phyloP scores from a whole-genome alignment of 2,113 vertebrate genomes.

The Solenodon paradoxus region DNA sequence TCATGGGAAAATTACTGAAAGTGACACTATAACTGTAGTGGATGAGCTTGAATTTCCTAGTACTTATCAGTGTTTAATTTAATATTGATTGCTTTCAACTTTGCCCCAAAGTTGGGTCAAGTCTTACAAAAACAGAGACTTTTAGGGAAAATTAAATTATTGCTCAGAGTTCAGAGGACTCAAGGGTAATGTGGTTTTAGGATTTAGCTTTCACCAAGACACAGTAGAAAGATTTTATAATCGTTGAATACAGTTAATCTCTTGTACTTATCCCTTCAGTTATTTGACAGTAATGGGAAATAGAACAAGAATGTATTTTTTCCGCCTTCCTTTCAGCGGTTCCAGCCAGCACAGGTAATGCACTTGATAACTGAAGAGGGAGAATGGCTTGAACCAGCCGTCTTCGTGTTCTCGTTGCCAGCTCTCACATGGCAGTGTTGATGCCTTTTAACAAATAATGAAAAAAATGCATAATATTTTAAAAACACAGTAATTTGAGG shows the following conservation, averaged over 20 bases:
- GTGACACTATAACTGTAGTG: neutral
- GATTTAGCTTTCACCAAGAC: neutral
- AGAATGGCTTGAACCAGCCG: neutral
- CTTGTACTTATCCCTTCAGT: neutral
- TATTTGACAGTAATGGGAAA: neutral
- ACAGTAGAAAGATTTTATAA: neutral
- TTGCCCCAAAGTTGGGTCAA: neutral
- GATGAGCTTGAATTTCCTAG: constrained; percentile 7
- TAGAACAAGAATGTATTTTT: neutral
- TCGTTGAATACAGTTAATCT: neutral
- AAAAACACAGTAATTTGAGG: too few species aligned
- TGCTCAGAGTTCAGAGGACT: neutral
- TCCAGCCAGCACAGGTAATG: neutral
- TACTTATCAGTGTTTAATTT: neutral
- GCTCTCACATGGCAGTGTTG: neutral
- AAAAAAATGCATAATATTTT: neutral
- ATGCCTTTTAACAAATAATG: neutral
- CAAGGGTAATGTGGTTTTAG: neutral
- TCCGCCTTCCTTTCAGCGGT: neutral
- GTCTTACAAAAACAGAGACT: neutral
- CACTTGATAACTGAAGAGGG: neutral
- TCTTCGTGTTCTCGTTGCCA: neutral
- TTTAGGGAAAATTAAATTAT: neutral
- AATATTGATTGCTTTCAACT: constrained; percentile 45
- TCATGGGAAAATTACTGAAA: neutral